These are phyloP conservation scores for Apodemia hepburni DNA, from an alignment of 2,888 invertebrate genomes.

Conservation along the genomic window DNA sequence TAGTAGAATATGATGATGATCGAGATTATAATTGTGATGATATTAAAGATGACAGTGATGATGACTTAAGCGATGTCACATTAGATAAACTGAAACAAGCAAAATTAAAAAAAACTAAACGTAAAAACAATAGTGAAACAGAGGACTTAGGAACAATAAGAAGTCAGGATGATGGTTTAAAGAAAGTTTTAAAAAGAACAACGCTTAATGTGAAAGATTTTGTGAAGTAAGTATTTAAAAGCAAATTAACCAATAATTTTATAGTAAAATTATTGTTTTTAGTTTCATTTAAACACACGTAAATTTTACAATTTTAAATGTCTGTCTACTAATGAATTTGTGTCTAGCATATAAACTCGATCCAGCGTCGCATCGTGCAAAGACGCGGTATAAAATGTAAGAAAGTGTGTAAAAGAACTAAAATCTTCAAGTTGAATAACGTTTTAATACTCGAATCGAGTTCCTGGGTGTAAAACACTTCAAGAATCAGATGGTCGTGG, in stretches of 20 bases:
- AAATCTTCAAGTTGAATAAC: too few species aligned
- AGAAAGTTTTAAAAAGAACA: slow-evolving; percentile 23
- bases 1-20: slow-evolving; percentile 42
- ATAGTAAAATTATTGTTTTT: too few species aligned
- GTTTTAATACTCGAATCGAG: too few species aligned
- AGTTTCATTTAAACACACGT: too few species aligned
- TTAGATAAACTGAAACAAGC: slow-evolving; percentile 55
- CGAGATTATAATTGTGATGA: slow-evolving; percentile 37
- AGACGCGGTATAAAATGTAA: too few species aligned
- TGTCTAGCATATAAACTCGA: not conserved
- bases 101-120: slow-evolving; percentile 48
- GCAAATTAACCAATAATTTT: too few species aligned
- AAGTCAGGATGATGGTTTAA: not conserved
- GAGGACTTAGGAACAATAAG: slow-evolving; percentile 20
- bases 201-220: slow-evolving; percentile 63
- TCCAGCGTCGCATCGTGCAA: too few species aligned
- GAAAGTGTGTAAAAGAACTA: too few species aligned
- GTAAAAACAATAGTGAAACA: slow-evolving; percentile 32
- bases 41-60: slow-evolving; percentile 39
- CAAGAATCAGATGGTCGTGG: too few species aligned
- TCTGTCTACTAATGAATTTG: too few species aligned
- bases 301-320: too few species aligned
- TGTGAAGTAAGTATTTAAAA: slow-evolving; percentile 40
- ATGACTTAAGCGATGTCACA: slow-evolving; percentile 51
- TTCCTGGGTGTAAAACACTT: too few species aligned